A percentile compares a stretch with the other conserved stretches of the same genome.
These are phyloP conservation scores for Trididemnum miniatum DNA, from an alignment of 23 tunicate species.

Conservation along the genomic window DNA sequence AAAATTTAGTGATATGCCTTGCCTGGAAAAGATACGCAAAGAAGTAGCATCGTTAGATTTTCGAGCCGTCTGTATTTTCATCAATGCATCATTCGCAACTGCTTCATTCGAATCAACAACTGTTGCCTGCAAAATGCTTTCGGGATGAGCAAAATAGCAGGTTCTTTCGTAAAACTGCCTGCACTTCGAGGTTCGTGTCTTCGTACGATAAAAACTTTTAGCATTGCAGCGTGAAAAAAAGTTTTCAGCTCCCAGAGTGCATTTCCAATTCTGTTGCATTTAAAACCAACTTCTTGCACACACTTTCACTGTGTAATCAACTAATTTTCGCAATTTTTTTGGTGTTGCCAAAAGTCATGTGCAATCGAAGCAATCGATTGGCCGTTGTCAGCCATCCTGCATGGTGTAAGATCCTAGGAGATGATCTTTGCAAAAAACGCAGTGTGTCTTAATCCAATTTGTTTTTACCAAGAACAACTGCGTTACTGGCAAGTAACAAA, in stretches of 20 bases:
- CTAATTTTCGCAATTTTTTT: background rate
- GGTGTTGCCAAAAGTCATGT: background rate
- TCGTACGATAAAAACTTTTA: background rate
- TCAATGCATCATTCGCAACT: conserved; percentile 2
- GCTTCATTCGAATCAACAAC: conserved; percentile 1
- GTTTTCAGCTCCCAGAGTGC: background rate
- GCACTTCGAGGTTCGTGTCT: background rate
- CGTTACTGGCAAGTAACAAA: background rate
- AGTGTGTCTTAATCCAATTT: background rate
- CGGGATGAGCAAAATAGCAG: conserved; percentile 10
- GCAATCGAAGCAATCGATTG: background rate
- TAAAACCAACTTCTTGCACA: background rate
- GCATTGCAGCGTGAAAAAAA: background rate
- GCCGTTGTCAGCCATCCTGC: conserved; percentile 9
- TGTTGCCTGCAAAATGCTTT: background rate
- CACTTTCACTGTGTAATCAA: background rate
- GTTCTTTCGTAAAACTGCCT: background rate
- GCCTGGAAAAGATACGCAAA: conserved; percentile 8
- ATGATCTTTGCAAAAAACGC: conserved; percentile 6
- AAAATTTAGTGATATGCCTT: background rate
- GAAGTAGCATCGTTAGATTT: conserved; percentile 7
- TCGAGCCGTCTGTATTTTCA: background rate
- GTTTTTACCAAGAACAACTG: background rate
- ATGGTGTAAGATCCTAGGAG: conserved; percentile 4
- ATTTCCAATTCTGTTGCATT: background rate